phyloP scores from a whole-genome alignment of 2,113 vertebrate species.

The Quiscalus mexicanus region DNA sequence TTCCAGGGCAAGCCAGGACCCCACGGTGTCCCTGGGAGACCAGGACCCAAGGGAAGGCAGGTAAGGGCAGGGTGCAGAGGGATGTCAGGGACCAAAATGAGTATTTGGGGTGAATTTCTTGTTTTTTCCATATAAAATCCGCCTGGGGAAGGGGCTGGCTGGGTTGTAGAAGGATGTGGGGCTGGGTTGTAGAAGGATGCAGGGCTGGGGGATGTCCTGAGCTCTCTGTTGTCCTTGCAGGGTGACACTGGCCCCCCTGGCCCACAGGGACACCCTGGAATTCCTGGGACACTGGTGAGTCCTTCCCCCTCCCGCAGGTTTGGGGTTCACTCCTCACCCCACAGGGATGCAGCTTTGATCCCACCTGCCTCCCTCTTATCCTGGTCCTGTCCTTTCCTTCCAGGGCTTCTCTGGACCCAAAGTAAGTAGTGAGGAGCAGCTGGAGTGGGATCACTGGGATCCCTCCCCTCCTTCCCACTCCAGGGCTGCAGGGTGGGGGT shows the following conservation, averaged over 20 bases:
- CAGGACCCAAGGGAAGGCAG: constrained; percentile 81
- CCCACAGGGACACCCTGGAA: constrained; percentile 70
- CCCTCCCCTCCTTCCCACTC: not conserved
- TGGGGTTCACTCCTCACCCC: not conserved
- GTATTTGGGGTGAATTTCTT: not conserved
- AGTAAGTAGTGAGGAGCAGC: constrained; percentile 53
- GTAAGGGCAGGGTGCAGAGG: constrained; percentile 49
- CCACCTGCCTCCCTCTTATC: not conserved
- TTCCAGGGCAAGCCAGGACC: constrained; percentile 79
- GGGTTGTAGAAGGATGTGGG: no score
- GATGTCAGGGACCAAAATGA: fast-evolving
- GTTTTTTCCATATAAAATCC: not conserved
- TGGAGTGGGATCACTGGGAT: fast-evolving
- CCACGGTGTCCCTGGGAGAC: constrained; percentile 70
- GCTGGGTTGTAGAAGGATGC: not conserved
- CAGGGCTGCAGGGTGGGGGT: not conserved
- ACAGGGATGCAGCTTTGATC: fast-evolving
- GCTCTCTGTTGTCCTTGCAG: constrained; percentile 41
- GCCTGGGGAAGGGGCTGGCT: not conserved
- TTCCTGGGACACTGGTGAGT: constrained; percentile 81
- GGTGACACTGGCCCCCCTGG: constrained; percentile 78
- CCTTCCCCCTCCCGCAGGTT: fast-evolving
- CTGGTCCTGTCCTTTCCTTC: not conserved
- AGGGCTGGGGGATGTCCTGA: not conserved
- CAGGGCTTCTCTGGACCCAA: constrained; percentile 84